Base-by-base conservation (phyloP, 2,113 vertebrate species). In the Dicentrarchus labrax region DNA sequence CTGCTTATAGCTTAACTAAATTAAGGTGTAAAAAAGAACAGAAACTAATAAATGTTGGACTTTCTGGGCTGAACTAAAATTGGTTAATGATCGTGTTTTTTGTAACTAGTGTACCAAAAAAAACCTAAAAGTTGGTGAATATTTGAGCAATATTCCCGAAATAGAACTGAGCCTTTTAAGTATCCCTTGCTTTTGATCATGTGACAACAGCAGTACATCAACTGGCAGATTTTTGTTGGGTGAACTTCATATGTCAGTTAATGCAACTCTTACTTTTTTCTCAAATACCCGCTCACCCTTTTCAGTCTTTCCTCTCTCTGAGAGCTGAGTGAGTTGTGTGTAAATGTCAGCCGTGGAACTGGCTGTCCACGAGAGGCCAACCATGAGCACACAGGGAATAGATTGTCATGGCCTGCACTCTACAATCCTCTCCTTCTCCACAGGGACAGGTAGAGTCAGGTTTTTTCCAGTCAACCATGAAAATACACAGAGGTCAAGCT, bases 401-500 rank as follows among this genome's bases (percentile, higher is more conserved):
- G 86, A 85, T 81, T 88, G 93, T 89, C 90, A 91, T 68, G 91
- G 86, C 80, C 84, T 79, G 71, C 88, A 64, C 89, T 84, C 86
- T 78, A 84, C 89, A 91, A 83, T 85, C 81, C 81, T 85, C 65
- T 90, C 76, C 85, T 78, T 68, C 80, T 91, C 91, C 85, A 50
- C 81, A 82, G 93, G 92, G 93, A 93, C 85, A 86, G 76, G 84
- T 86, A 87, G 81, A 91, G 86, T 92, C 80, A 13, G 86, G 86
- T 90, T 91, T 85, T 79, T 80, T 61, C 62, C 83, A 89, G 87
- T 88, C 92, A 91, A 89, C 84, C 90, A 68, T 92, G 87, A 93
- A 90, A 88, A 92, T 87, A 91, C 85, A 91, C 86, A 85, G 80
- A 88, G 91, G 90, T 91, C 89, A 93, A 85, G 82, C 72, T 88